These are phyloP conservation scores for Limnephilus lunatus DNA, from an alignment of 2,888 invertebrate genomes.

Conservation along the genomic window DNA sequence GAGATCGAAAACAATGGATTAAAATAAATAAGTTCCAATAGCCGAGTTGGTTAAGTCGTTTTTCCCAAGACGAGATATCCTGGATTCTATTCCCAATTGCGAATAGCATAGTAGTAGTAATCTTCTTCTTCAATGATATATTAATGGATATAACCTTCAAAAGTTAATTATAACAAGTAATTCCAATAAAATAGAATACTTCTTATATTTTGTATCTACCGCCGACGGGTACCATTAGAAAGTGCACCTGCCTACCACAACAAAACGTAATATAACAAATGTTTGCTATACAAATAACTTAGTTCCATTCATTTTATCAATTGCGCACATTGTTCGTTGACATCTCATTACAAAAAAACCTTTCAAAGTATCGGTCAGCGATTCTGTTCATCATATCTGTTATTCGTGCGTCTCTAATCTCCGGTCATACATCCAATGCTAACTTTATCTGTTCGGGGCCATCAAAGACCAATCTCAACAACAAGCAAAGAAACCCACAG, in stretches of 20 bases:
- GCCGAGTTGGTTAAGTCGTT: too few relatives aligned
- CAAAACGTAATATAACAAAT: not conserved
- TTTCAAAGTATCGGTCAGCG: not conserved
- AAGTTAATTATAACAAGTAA: too few relatives aligned
- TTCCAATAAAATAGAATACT: too few relatives aligned
- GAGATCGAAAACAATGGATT: too few relatives aligned
- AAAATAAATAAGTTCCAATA: too few relatives aligned
- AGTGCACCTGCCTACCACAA: not conserved
- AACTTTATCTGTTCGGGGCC: conserved; percentile 12
- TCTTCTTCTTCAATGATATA: too few relatives aligned
- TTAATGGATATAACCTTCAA: too few relatives aligned
- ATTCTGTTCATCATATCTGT: not conserved
- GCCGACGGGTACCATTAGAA: not conserved
- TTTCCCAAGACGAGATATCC: too few relatives aligned
- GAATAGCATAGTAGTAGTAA: too few relatives aligned
- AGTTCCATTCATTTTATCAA: not conserved
- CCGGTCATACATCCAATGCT: not conserved
- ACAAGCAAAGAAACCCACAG: not conserved
- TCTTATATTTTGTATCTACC: not conserved
- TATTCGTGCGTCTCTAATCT: conserved; percentile 17
- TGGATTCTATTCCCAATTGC: too few relatives aligned
- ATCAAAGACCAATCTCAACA: conserved; percentile 21
- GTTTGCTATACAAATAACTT: not conserved
- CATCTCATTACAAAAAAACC: not conserved
- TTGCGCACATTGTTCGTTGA: not conserved